A percentile compares a stretch with the other conserved stretches of the same genome.
Conservation (phyloP, 2,888 invertebrate species). For the Torymus texanus region DNA sequence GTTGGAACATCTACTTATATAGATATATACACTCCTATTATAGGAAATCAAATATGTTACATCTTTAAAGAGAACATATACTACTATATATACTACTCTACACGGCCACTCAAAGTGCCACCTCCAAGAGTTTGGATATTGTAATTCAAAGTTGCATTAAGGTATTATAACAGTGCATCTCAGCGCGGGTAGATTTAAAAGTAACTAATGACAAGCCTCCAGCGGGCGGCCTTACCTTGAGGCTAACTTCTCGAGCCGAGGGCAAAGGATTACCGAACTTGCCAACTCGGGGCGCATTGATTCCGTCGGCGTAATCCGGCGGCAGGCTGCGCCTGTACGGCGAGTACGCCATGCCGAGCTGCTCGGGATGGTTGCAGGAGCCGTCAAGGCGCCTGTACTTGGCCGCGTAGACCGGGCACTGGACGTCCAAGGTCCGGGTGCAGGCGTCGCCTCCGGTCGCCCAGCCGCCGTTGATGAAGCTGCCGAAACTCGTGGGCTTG, state of each 20-base stretch:
- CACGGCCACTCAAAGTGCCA: too few species aligned
- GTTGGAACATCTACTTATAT: too few species aligned
- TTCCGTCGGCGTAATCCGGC: slow-evolving; percentile 87
- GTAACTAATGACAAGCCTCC: too few species aligned
- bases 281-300: slow-evolving; percentile 79
- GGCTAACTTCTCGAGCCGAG: slow-evolving; percentile 85
- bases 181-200: too few species aligned
- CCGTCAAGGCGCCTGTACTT: slow-evolving; percentile 83
- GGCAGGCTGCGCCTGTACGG: slow-evolving; percentile 85
- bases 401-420: background rate
- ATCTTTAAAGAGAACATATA: too few species aligned
- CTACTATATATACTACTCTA: too few species aligned
- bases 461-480: slow-evolving; percentile 67
- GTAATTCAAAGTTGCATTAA: too few species aligned
- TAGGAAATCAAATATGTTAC: too few species aligned
- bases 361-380: slow-evolving; percentile 84
- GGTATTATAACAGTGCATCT: too few species aligned
- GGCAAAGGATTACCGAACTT: slow-evolving; percentile 79
- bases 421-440: background rate
- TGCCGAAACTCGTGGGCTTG: slow-evolving; percentile 64
- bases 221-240: slow-evolving; percentile 63
- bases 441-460: slow-evolving; percentile 20
- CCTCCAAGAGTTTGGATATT: too few species aligned
- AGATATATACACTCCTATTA: too few species aligned
- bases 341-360: slow-evolving; percentile 84